These are phyloP conservation scores for Prionace glauca DNA, from an alignment of 2,797 vertebrate species.

Conservation along the genomic window DNA sequence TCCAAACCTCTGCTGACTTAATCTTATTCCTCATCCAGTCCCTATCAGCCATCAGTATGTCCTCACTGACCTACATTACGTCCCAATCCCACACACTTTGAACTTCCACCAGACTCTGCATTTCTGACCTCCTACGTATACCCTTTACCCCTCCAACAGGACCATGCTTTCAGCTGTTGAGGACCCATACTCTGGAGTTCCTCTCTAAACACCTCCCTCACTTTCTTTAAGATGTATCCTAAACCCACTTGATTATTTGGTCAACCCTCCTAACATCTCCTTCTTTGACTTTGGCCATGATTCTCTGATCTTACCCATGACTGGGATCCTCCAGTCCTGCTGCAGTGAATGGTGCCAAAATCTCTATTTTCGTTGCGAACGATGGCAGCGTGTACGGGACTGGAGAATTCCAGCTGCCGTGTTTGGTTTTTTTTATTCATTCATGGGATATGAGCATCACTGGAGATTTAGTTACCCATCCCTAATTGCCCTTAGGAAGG, in stretches of 20 bases:
- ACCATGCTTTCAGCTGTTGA: neutral
- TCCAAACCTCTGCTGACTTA: neutral
- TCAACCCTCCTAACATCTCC: neutral
- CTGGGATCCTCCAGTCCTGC: no score
- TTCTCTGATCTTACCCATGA: no score
- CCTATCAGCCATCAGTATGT: neutral
- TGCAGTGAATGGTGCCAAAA: no score
- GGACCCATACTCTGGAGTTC: neutral
- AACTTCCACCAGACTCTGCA: neutral
- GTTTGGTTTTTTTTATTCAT: neutral
- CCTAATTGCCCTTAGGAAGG: neutral
- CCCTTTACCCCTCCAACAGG: neutral
- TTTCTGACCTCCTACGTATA: neutral
- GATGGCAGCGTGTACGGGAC: no score
- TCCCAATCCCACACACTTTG: neutral
- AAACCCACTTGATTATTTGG: neutral
- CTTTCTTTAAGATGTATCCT: neutral
- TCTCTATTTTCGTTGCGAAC: no score
- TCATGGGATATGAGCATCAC: neutral
- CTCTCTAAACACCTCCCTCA: neutral
- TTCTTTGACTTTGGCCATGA: neutral
- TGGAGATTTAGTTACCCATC: neutral
- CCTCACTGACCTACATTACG: neutral
- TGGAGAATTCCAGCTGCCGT: no score
- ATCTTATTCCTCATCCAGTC: neutral